Evolutionary conservation across 2,888 invertebrate species (phyloP).

Genomic region (Sabellastarte sp.): DNA sequence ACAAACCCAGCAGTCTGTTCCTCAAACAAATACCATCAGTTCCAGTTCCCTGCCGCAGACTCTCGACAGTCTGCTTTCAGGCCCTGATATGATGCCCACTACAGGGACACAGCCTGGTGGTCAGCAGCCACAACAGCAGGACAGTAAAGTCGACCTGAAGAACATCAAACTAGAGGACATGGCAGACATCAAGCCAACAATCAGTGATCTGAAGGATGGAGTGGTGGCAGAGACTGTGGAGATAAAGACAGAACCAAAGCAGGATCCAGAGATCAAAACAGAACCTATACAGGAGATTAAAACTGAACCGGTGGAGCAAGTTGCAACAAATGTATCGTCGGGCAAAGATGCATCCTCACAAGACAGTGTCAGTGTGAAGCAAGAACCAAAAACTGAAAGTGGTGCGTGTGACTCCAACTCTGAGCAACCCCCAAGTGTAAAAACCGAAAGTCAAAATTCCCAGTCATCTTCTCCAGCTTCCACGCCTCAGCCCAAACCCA

Average conservation of each 20-base stretch:
- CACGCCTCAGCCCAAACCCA: neutral
- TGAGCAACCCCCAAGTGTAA: neutral
- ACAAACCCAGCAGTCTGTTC: constrained; percentile 1
- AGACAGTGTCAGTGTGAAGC: neutral
- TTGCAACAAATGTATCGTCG: neutral
- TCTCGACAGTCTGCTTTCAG: too few relatives aligned
- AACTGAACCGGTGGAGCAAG: neutral
- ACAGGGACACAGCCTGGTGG: too few relatives aligned
- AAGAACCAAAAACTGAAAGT: neutral
- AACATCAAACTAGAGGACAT: too few relatives aligned
- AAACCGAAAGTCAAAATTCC: neutral
- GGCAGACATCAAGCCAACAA: too few relatives aligned
- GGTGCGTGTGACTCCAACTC: neutral
- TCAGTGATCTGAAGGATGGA: too few relatives aligned
- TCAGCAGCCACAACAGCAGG: too few relatives aligned
- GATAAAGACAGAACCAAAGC: neutral
- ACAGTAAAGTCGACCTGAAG: too few relatives aligned
- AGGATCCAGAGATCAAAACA: neutral
- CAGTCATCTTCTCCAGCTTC: neutral
- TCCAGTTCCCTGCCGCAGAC: too few relatives aligned
- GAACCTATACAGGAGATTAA: neutral
- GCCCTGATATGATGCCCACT: too few relatives aligned
- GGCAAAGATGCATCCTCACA: too few relatives aligned
- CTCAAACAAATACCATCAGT: too few relatives aligned
- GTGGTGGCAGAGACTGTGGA: too few relatives aligned